Conservation (phyloP, 1,140 invertebrate species). For the Rhagoletis pomonella region DNA sequence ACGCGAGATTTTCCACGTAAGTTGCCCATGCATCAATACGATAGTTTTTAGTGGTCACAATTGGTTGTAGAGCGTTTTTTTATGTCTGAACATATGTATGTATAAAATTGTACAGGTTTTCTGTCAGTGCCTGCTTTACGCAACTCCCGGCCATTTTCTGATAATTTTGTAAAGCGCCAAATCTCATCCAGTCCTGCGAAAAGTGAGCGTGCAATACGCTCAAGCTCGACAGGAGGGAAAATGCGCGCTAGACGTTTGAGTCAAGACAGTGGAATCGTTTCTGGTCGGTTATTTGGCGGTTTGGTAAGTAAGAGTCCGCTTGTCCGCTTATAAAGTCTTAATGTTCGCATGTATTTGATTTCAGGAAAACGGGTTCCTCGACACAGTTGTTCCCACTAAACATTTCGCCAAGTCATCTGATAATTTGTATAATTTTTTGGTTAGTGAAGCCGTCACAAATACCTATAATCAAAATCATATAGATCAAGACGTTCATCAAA, state of each 20-base stretch:
- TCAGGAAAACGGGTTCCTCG: constrained; percentile 49
- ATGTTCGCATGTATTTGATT: neutral
- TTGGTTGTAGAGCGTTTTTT: neutral
- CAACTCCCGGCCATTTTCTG: constrained; percentile 59
- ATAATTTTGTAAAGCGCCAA: constrained; percentile 59
- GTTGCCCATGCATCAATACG: neutral
- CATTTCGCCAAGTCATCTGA: constrained; percentile 55
- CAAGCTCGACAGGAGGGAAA: constrained; percentile 57
- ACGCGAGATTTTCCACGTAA: constrained; percentile 64
- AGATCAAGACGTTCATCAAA: neutral
- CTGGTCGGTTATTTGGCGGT: constrained; percentile 66
- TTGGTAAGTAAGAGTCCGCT: constrained; percentile 61
- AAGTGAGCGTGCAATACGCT: constrained; percentile 66
- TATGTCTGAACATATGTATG: neutral
- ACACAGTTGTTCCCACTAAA: constrained; percentile 1
- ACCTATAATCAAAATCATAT: constrained; percentile 13
- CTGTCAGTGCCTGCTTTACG: constrained; percentile 69
- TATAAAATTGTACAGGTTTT: constrained; percentile 62
- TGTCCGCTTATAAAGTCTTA: neutral
- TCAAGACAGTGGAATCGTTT: constrained; percentile 71
- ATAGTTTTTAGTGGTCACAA: neutral
- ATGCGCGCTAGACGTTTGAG: constrained; percentile 64
- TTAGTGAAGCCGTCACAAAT: constrained; percentile 44
- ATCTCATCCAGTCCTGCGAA: constrained; percentile 71
- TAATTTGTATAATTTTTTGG: constrained; percentile 56